phyloP scores from a whole-genome alignment of 2,113 vertebrate genomes.

The Piliocolobus tephrosceles region DNA sequence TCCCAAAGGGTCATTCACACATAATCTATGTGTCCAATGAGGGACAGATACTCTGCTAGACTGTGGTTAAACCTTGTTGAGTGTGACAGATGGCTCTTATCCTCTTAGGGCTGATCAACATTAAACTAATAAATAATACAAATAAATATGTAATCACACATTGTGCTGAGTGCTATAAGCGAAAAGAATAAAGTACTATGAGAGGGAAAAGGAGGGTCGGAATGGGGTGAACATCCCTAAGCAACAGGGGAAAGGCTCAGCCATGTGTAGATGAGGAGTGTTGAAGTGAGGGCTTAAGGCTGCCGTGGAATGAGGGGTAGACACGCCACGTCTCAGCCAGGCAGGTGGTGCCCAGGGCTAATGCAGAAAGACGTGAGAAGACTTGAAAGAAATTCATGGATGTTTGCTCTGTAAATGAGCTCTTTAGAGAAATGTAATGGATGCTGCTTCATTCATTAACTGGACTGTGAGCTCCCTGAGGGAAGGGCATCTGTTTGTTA shows the following conservation, averaged over 20 bases:
- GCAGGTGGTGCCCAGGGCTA: not conserved
- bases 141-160: not conserved
- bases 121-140: not conserved
- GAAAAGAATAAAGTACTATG: not conserved
- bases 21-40: not conserved
- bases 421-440: not conserved
- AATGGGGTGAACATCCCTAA: fast-evolving
- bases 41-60: not conserved
- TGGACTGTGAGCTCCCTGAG: constrained; percentile 23
- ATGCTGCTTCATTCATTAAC: not conserved
- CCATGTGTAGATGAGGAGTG: fast-evolving
- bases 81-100: not conserved
- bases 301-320: too few species aligned
- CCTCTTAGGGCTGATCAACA: not conserved
- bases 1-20: not conserved
- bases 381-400: not conserved
- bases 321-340: not conserved
- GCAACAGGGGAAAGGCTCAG: not conserved
- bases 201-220: not conserved
- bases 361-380: fast-evolving
- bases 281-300: fast-evolving
- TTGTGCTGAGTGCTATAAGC: fast-evolving
- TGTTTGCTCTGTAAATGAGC: not conserved
- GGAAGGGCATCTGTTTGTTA: not conserved
- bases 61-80: not conserved